Conservation (phyloP, 2,888 invertebrate genomes). For the Amiota minor region DNA sequence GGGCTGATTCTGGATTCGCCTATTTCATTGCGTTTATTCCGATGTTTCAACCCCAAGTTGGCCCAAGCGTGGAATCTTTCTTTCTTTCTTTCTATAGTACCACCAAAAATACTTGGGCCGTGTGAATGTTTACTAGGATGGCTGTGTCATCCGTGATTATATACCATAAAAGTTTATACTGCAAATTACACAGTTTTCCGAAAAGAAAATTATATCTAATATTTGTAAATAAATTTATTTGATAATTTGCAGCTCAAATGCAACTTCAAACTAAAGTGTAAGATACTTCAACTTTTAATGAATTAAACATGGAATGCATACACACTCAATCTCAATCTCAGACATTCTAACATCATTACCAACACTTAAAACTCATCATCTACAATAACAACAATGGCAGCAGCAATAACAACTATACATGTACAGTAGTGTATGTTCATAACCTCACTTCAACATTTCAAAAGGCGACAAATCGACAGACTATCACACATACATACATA, state of each 20-base stretch:
- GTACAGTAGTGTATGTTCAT: not conserved
- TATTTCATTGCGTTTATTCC: no score
- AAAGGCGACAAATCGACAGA: not conserved
- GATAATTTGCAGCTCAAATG: slow-evolving; percentile 4
- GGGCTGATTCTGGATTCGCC: no score
- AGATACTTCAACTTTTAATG: slow-evolving; percentile 25
- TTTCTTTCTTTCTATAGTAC: no score
- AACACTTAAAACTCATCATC: slow-evolving; percentile 14
- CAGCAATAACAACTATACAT: not conserved
- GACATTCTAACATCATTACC: slow-evolving; percentile 18
- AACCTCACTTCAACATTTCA: slow-evolving; percentile 5
- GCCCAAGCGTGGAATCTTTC: no score
- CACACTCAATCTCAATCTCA: slow-evolving; percentile 20
- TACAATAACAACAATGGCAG: not conserved
- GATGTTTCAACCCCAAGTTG: no score
- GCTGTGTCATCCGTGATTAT: no score
- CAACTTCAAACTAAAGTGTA: slow-evolving; percentile 35
- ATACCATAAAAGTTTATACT: no score
- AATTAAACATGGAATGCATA: slow-evolving; percentile 32
- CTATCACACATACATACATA: not conserved
- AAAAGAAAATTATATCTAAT: no score
- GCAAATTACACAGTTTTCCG: not conserved
- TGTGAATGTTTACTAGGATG: no score
- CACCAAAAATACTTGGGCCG: no score
- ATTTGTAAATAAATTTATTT: no score